Conservation (phyloP, 2,888 invertebrate genomes). For the Ectemnius continuus region DNA sequence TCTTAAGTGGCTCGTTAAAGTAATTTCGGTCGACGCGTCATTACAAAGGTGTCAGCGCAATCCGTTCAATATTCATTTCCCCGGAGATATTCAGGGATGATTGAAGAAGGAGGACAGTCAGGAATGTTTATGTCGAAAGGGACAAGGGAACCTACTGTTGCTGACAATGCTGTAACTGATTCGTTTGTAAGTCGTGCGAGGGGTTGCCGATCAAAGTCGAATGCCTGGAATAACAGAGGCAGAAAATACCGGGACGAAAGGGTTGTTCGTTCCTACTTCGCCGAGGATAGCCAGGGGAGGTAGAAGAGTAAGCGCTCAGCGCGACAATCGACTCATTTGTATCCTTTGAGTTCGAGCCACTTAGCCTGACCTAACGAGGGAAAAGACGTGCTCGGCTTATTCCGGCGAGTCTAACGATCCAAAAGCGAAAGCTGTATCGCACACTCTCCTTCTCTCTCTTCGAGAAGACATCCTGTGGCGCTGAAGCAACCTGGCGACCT, state of each 20-base stretch:
- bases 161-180: slow-evolving; percentile 1
- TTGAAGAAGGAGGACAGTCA: too few relatives aligned
- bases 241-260: background rate
- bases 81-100: too few relatives aligned
- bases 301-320: background rate
- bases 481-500: background rate
- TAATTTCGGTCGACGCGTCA: background rate
- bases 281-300: background rate
- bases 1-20: background rate
- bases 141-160: background rate
- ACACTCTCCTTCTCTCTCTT: too few relatives aligned
- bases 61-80: too few relatives aligned
- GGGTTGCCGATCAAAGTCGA: background rate
- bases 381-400: background rate
- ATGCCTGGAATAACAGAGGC: background rate
- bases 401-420: too few relatives aligned
- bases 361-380: slow-evolving; percentile 8
- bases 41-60: background rate
- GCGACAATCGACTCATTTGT: slow-evolving; percentile 2
- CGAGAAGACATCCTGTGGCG: background rate
- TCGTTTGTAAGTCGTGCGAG: slow-evolving; percentile 2
- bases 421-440: background rate
- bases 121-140: background rate
- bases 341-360: slow-evolving; percentile 3
- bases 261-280: background rate